Conservation (phyloP, 2,797 vertebrate species). For the Oreortyx pictus region DNA sequence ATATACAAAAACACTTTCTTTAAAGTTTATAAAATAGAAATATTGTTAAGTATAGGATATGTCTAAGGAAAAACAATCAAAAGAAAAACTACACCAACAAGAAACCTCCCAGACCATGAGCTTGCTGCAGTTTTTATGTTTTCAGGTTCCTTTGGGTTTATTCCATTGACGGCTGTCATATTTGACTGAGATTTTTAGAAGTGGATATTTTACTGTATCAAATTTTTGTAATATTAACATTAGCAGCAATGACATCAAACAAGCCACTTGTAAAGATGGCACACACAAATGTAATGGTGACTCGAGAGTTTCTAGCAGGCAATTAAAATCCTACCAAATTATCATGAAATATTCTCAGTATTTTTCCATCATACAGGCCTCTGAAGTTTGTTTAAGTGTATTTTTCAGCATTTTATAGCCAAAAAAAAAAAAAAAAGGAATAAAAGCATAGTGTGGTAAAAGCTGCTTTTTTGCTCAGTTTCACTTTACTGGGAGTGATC, state of each 20-base stretch:
- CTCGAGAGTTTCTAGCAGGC: background rate
- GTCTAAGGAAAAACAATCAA: background rate
- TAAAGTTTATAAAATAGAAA: background rate
- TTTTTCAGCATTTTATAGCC: background rate
- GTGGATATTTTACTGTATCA: background rate
- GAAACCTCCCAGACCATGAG: background rate
- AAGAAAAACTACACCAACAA: background rate
- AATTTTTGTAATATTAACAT: background rate
- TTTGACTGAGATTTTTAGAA: background rate
- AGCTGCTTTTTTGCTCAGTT: background rate
- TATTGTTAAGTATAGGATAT: background rate
- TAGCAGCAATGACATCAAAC: background rate
- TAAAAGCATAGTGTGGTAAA: background rate
- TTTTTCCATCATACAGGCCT: background rate
- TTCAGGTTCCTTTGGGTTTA: background rate
- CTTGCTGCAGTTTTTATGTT: background rate
- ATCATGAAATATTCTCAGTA: background rate
- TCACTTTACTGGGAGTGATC: background rate
- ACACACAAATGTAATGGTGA: background rate
- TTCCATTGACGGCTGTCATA: background rate
- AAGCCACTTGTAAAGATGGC: background rate
- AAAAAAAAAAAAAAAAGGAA: background rate
- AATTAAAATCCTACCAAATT: background rate
- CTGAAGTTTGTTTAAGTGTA: background rate
- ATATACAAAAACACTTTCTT: background rate